phyloP scores from a whole-genome alignment of 1,140 invertebrate genomes.

The Dendroctonus valens region DNA sequence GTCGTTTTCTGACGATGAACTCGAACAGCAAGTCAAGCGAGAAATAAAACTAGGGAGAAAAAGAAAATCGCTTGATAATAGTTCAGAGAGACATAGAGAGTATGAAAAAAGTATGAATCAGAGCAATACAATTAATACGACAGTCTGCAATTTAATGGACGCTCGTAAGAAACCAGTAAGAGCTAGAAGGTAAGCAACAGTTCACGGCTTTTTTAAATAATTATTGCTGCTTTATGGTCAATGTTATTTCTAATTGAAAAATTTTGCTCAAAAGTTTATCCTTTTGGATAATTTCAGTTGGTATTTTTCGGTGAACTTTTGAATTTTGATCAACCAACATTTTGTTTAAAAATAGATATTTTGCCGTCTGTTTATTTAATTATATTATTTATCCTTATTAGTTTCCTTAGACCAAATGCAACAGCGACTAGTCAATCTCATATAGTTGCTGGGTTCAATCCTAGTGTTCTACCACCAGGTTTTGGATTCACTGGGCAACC shows the following conservation, averaged over 20 bases:
- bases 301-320: too few species aligned
- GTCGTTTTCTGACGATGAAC: slow-evolving; percentile 86
- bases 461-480: slow-evolving; percentile 32
- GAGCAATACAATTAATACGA: slow-evolving; percentile 40
- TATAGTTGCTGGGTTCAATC: slow-evolving; percentile 20
- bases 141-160: slow-evolving; percentile 32
- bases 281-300: too few species aligned
- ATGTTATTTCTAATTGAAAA: too few species aligned
- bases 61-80: slow-evolving; percentile 36
- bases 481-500: background rate
- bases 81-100: slow-evolving; percentile 39
- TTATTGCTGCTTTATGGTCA: too few species aligned
- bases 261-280: background rate
- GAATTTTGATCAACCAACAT: too few species aligned
- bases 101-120: slow-evolving; percentile 47
- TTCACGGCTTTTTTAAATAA: too few species aligned
- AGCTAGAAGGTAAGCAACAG: slow-evolving; percentile 18
- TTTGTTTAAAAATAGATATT: too few species aligned
- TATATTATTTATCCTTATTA: background rate
- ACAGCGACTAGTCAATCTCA: background rate
- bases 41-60: slow-evolving; percentile 11
- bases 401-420: slow-evolving; percentile 2
- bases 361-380: background rate
- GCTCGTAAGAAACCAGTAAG: slow-evolving; percentile 16
- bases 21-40: slow-evolving; percentile 56